A percentile compares a stretch with the other conserved stretches of the same genome.
Conservation (phyloP, 2,797 vertebrate genomes). For the Petrocephalus schoutedeni region DNA sequence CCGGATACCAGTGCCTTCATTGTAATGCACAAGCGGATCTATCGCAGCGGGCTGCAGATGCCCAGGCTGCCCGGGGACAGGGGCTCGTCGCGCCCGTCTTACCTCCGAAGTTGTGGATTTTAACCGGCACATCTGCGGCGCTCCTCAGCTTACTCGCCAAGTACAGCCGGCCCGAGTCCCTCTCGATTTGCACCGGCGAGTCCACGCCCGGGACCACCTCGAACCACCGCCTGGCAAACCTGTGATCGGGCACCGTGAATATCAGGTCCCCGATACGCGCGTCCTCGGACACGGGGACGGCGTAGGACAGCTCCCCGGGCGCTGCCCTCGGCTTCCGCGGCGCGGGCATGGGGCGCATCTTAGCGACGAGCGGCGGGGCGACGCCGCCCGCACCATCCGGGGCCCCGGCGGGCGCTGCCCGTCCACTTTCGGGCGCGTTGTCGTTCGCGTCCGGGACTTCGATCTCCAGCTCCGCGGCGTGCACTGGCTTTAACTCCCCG, state of each 20-base stretch:
- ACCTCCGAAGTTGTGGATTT: slow-evolving; percentile 65
- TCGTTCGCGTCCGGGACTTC: slow-evolving; percentile 64
- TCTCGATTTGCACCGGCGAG: slow-evolving; percentile 64
- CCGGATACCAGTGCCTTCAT: background rate
- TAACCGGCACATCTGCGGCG: slow-evolving; percentile 57
- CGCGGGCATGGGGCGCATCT: background rate
- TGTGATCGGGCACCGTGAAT: slow-evolving; percentile 72
- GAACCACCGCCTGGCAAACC: slow-evolving; percentile 67
- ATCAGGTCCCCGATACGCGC: slow-evolving; percentile 67
- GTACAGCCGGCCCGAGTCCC: slow-evolving; percentile 71
- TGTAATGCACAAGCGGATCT: background rate
- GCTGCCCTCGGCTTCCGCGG: slow-evolving; percentile 47
- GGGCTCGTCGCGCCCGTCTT: slow-evolving; percentile 23
- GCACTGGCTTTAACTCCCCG: slow-evolving; percentile 58
- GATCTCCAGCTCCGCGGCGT: slow-evolving; percentile 52
- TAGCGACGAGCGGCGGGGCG: background rate
- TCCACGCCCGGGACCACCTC: slow-evolving; percentile 58
- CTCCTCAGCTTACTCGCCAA: slow-evolving; percentile 50
- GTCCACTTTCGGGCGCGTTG: slow-evolving; percentile 60
- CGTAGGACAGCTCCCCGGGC: slow-evolving; percentile 59
- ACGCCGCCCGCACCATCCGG: slow-evolving; percentile 45
- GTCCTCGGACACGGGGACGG: slow-evolving; percentile 62
- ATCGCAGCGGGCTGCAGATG: background rate
- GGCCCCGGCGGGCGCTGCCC: slow-evolving; percentile 58
- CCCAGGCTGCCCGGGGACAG: background rate